These are phyloP conservation scores for Ormyrus rosae DNA, from an alignment of 2,888 invertebrate genomes.

Conservation along the genomic window DNA sequence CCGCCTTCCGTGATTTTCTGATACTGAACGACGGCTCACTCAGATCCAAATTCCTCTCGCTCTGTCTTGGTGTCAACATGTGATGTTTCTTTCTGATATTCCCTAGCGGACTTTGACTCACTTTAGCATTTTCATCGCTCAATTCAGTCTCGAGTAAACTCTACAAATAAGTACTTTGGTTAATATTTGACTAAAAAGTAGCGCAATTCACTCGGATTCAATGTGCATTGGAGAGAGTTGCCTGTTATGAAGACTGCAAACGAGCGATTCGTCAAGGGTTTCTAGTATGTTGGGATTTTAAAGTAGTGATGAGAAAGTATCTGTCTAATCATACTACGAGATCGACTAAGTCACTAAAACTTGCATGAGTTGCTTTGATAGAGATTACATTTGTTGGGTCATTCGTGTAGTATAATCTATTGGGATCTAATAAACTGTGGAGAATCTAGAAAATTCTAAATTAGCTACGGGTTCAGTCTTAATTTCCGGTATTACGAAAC, in stretches of 20 bases:
- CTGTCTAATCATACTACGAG: too few relatives aligned
- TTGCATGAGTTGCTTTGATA: too few relatives aligned
- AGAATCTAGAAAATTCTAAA: too few relatives aligned
- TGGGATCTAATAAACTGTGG: too few relatives aligned
- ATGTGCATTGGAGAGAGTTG: constrained; percentile 39
- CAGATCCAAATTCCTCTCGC: constrained; percentile 84
- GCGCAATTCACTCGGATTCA: not conserved
- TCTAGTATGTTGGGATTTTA: not conserved
- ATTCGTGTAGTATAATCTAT: too few relatives aligned
- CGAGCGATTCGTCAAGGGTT: not conserved
- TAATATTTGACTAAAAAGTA: not conserved
- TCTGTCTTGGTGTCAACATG: constrained; percentile 89
- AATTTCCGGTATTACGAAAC: too few relatives aligned
- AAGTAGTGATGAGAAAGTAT: not conserved
- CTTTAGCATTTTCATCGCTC: constrained; percentile 83
- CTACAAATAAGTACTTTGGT: constrained; percentile 75
- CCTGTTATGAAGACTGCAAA: constrained; percentile 26
- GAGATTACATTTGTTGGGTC: too few relatives aligned
- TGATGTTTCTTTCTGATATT: constrained; percentile 86
- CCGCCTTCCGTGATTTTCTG: constrained; percentile 76
- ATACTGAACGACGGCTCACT: constrained; percentile 73
- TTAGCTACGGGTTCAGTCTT: too few relatives aligned
- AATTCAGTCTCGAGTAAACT: constrained; percentile 89
- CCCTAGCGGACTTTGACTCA: constrained; percentile 85
- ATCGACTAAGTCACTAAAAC: too few relatives aligned